Evolutionary conservation across 2,113 vertebrate species (phyloP).

Genomic region (Gymnobelideus leadbeateri): DNA sequence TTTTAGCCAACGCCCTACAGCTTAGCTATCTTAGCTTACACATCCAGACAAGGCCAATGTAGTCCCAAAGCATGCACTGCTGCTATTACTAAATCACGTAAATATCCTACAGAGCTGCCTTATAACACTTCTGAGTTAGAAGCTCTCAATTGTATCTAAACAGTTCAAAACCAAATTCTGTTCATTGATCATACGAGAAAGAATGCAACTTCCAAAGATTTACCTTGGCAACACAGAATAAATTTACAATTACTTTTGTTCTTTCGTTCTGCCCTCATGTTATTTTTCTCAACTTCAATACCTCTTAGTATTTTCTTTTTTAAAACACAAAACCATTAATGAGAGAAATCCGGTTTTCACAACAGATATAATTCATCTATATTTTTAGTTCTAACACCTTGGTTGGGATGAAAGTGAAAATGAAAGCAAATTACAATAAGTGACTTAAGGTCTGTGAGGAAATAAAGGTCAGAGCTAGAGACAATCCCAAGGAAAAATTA

Average conservation of each 20-base stretch:
- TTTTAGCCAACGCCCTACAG: background rate
- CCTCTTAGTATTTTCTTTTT: background rate
- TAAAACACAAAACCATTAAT: constrained; percentile 34
- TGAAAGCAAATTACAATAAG: constrained; percentile 22
- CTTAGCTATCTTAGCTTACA: background rate
- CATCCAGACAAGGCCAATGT: background rate
- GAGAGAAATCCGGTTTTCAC: constrained; percentile 12
- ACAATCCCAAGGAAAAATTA: background rate
- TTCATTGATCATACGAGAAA: background rate
- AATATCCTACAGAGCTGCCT: background rate
- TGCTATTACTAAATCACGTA: background rate
- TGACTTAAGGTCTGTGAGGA: background rate
- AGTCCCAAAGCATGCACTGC: background rate
- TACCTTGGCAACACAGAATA: constrained; percentile 31
- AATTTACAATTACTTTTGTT: constrained; percentile 30
- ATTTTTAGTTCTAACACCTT: constrained; percentile 26
- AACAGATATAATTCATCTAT: constrained; percentile 42
- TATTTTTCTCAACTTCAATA: background rate
- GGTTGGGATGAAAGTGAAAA: constrained; percentile 40
- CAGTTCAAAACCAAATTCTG: background rate
- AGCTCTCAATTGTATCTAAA: constrained; percentile 7
- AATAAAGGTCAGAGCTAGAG: constrained; percentile 26
- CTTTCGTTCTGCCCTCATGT: constrained; percentile 6
- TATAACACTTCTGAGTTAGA: background rate
- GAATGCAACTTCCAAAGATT: constrained; percentile 31